A percentile compares a stretch with the other conserved stretches of the same genome.
Conservation (phyloP, 2,888 invertebrate species). For the Rhimphoctona megacephalus region DNA sequence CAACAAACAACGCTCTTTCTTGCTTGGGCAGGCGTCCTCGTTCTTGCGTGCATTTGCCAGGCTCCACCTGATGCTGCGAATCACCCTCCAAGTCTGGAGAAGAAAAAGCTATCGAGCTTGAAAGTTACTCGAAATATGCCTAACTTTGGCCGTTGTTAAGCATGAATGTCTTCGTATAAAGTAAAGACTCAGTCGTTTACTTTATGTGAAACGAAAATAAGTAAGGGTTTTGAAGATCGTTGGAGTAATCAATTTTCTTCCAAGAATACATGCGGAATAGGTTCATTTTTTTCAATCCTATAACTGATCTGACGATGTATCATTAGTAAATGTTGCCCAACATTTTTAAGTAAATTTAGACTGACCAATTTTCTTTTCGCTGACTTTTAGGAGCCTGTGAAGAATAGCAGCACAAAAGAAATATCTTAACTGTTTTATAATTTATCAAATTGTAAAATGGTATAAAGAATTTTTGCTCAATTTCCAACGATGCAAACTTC, state of each 20-base stretch:
- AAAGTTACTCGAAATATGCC: not conserved
- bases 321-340: not conserved
- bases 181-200: not conserved
- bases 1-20: conserved; percentile 23
- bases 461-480: not conserved
- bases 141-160: conserved; percentile 5
- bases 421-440: not conserved
- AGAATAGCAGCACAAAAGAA: not conserved
- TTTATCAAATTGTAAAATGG: not conserved
- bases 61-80: not conserved
- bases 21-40: not conserved
- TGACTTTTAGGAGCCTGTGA: not conserved
- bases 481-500: not conserved
- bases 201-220: not conserved
- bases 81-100: conserved; percentile 7
- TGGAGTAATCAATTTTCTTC: not conserved
- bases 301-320: not conserved
- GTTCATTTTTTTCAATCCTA: not conserved
- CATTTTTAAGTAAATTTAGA: not conserved
- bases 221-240: not conserved
- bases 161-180: not conserved
- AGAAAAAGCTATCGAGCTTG: not conserved
- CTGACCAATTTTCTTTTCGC: not conserved
- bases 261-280: not conserved
- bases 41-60: not conserved